phyloP scores from a whole-genome alignment of 2,888 invertebrate genomes.

The Nomada lathburiana region DNA sequence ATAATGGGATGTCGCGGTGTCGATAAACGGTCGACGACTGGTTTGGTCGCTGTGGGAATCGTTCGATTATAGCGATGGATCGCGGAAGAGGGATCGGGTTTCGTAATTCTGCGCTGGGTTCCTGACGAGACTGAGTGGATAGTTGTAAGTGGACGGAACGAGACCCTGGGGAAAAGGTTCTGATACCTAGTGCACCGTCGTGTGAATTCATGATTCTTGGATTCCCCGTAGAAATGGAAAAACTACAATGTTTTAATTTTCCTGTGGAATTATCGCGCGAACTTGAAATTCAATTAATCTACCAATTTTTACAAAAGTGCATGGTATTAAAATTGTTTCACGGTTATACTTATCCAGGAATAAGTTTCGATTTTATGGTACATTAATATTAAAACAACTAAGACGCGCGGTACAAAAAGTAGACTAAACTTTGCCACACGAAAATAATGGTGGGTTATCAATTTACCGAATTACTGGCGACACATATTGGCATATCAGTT shows the following conservation, averaged over 20 bases:
- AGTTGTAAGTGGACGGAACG: conserved; percentile 18
- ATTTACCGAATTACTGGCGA: not conserved
- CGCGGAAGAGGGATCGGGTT: conserved; percentile 64
- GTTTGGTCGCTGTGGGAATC: conserved; percentile 42
- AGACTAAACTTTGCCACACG: too few relatives aligned
- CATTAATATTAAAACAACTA: too few relatives aligned
- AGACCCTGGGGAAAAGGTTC: conserved; percentile 8
- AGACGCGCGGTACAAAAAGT: too few relatives aligned
- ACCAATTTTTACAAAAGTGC: too few relatives aligned
- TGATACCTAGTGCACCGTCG: conserved; percentile 20
- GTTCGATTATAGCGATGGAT: conserved; percentile 46
- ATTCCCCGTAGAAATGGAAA: not conserved
- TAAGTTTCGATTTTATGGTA: too few relatives aligned
- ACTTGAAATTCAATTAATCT: too few relatives aligned
- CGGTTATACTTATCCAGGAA: too few relatives aligned
- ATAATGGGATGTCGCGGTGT: conserved; percentile 56
- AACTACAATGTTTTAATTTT: not conserved
- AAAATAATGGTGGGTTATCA: too few relatives aligned
- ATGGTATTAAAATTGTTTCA: too few relatives aligned
- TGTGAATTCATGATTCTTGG: conserved; percentile 30
- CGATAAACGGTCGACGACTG: conserved; percentile 54
- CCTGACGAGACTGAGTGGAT: conserved; percentile 23
- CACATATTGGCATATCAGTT: too few relatives aligned
- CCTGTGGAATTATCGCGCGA: too few relatives aligned
- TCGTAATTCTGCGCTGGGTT: conserved; percentile 45